Evolutionary conservation across 2,888 invertebrate species (phyloP).

Genomic region (Metopia argyrocephala): DNA sequence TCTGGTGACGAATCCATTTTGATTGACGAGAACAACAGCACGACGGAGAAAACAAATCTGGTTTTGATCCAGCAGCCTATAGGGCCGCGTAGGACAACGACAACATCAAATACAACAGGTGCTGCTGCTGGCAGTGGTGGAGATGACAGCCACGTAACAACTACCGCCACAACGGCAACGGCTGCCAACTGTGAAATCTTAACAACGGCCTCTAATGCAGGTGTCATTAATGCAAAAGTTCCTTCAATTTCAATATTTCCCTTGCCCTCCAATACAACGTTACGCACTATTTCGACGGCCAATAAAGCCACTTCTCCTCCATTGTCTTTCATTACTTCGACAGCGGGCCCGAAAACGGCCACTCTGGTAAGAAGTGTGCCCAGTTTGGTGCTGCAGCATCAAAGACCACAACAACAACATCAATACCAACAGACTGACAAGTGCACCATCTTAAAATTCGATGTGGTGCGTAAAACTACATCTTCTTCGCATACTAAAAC

Average conservation of each 20-base stretch:
- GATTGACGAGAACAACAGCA: slow-evolving; percentile 66
- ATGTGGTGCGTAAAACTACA: slow-evolving; percentile 69
- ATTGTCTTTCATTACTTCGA: slow-evolving; percentile 66
- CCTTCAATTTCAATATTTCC: slow-evolving; percentile 77
- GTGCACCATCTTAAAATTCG: slow-evolving; percentile 75
- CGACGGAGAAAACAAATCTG: slow-evolving; percentile 75
- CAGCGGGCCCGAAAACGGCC: slow-evolving; percentile 53
- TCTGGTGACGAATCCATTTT: slow-evolving; percentile 11
- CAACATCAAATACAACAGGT: slow-evolving; percentile 51
- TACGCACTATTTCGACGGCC: slow-evolving; percentile 70
- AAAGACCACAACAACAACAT: slow-evolving; percentile 75
- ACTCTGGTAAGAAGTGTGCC: slow-evolving; percentile 59
- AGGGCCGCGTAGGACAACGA: slow-evolving; percentile 64
- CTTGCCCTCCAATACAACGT: slow-evolving; percentile 70
- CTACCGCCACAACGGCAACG: slow-evolving; percentile 55
- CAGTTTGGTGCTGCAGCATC: slow-evolving; percentile 58
- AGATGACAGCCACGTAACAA: slow-evolving; percentile 59
- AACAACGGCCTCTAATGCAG: slow-evolving; percentile 59
- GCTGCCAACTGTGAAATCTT: slow-evolving; percentile 54
- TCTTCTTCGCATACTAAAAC: slow-evolving; percentile 20
- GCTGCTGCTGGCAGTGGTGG: slow-evolving; percentile 61
- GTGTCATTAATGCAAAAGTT: slow-evolving; percentile 73
- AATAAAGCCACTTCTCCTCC: slow-evolving; percentile 76
- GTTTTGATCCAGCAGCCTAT: slow-evolving; percentile 74
- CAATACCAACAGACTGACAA: slow-evolving; percentile 78